Percentiles rank a stretch among this genome's conserved stretches.
Evolutionary conservation across 2,113 vertebrate genomes (phyloP).

Genomic region (Tapirus terrestris): DNA sequence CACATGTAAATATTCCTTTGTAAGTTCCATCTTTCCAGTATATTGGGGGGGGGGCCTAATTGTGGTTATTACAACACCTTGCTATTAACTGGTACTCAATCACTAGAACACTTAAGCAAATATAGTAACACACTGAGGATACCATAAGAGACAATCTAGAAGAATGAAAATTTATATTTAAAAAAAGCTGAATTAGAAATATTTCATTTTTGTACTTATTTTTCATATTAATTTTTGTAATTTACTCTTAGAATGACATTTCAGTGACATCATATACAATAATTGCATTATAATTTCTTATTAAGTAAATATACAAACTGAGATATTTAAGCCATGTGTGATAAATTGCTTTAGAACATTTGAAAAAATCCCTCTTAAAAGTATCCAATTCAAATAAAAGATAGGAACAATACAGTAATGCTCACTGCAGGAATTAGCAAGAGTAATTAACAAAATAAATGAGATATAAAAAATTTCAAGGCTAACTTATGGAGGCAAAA

Average conservation of each 20-base stretch:
- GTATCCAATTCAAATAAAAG: background rate
- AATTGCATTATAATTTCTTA: conserved; percentile 5
- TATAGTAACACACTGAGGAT: background rate
- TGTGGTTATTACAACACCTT: background rate
- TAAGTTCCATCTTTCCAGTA: background rate
- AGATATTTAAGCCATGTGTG: background rate
- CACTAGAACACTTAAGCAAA: background rate
- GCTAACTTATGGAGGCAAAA: background rate
- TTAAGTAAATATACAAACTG: background rate
- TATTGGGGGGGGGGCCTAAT: background rate
- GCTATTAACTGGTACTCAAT: background rate
- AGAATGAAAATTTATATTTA: background rate
- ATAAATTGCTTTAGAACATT: background rate
- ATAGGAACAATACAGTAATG: background rate
- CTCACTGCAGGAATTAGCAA: background rate
- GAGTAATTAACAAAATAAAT: conserved; percentile 19
- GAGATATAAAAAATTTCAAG: background rate
- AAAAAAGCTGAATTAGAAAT: conserved; percentile 16
- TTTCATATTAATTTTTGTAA: background rate
- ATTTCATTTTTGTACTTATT: conserved; percentile 14
- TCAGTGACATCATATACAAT: background rate
- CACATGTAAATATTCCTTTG: background rate
- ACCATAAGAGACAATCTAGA: background rate
- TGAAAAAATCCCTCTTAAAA: background rate
- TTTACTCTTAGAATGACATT: conserved; percentile 30